Conservation (phyloP, 2,888 invertebrate species). For the Oscheius onirici region DNA sequence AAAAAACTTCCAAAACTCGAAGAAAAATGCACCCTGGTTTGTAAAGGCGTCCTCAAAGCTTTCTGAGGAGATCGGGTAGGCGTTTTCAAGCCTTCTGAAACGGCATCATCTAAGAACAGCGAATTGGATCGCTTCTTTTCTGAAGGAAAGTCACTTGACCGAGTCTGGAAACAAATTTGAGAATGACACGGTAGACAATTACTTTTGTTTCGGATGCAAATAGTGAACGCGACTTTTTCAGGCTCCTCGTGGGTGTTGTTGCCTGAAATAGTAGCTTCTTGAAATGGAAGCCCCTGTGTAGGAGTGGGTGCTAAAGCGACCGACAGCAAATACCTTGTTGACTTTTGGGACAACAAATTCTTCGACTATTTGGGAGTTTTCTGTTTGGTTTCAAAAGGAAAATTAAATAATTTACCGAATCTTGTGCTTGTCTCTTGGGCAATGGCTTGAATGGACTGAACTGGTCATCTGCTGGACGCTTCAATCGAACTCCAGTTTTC, state of each 20-base stretch:
- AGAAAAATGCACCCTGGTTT: background rate
- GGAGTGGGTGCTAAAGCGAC: slow-evolving; percentile 2
- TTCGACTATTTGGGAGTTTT: background rate
- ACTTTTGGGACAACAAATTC: background rate
- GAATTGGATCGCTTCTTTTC: background rate
- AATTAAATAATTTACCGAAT: background rate
- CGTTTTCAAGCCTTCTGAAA: slow-evolving; percentile 1
- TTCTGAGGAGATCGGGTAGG: slow-evolving; percentile 27
- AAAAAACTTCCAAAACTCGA: background rate
- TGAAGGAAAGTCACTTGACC: background rate
- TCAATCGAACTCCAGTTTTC: slow-evolving; percentile 12
- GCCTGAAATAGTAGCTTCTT: slow-evolving; percentile 9
- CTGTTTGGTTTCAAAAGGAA: too few species aligned
- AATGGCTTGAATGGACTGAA: slow-evolving; percentile 6
- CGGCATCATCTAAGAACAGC: background rate
- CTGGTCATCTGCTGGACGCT: slow-evolving; percentile 30
- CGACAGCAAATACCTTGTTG: background rate
- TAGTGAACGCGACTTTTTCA: background rate
- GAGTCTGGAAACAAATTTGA: too few species aligned
- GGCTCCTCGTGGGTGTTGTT: background rate
- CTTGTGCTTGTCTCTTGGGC: slow-evolving; percentile 12
- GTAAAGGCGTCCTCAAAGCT: background rate
- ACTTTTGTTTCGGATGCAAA: background rate
- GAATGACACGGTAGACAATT: background rate
- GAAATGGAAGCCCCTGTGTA: slow-evolving; percentile 5